Conservation (phyloP, 2,888 invertebrate species). For the Drosophila testacea region DNA sequence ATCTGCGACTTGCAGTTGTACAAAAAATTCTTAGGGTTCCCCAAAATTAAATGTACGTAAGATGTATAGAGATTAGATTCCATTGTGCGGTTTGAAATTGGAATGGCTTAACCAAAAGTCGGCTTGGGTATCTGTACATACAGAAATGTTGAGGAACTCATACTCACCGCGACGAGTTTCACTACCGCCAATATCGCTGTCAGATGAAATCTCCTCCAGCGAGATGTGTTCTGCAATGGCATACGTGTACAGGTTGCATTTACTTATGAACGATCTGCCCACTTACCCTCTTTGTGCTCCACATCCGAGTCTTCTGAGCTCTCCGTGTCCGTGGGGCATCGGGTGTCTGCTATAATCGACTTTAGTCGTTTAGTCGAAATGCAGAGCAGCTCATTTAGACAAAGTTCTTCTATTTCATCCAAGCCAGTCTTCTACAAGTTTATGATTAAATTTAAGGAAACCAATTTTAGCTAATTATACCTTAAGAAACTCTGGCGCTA, state of each 20-base stretch:
- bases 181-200: constrained; percentile 81
- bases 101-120: neutral
- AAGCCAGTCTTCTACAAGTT: constrained; percentile 76
- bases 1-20: constrained; percentile 44
- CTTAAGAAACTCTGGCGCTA: constrained; percentile 86
- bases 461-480: constrained; percentile 46
- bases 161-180: constrained; percentile 60
- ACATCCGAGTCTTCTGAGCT: constrained; percentile 84
- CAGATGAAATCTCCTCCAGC: constrained; percentile 87
- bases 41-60: constrained; percentile 53
- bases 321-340: constrained; percentile 85
- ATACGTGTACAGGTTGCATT: neutral
- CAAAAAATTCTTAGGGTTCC: constrained; percentile 18
- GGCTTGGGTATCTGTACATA: neutral
- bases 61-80: neutral
- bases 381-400: constrained; percentile 88
- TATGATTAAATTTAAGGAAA: neutral
- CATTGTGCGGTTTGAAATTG: neutral
- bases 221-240: constrained; percentile 86
- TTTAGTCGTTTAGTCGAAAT: constrained; percentile 88
- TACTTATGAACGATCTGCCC: fast-evolving
- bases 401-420: constrained; percentile 87
- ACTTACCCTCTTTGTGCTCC: constrained; percentile 80
- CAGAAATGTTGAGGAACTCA: neutral
- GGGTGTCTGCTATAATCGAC: constrained; percentile 85